phyloP scores from a whole-genome alignment of 2,888 invertebrate species.

The Bombyx huttoni region DNA sequence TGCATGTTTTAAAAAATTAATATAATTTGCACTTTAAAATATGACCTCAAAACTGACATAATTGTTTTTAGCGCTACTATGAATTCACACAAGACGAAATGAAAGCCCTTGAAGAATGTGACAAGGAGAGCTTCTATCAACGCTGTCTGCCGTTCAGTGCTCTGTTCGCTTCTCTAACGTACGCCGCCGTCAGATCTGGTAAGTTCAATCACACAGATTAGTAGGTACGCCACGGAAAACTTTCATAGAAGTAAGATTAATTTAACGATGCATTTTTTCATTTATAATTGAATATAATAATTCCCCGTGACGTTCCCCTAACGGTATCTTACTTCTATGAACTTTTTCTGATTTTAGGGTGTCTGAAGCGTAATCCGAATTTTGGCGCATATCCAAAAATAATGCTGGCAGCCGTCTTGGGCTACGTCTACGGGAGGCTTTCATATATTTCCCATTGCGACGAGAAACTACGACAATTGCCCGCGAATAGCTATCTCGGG shows the following conservation, averaged over 20 bases:
- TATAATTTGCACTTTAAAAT: no score
- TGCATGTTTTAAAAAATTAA: no score
- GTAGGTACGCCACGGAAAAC: slow-evolving; percentile 35
- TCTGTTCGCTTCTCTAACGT: slow-evolving; percentile 74
- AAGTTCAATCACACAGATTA: slow-evolving; percentile 13
- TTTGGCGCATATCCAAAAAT: slow-evolving; percentile 82
- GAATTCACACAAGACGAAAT: slow-evolving; percentile 81
- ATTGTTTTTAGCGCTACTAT: slow-evolving; percentile 60
- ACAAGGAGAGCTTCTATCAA: slow-evolving; percentile 82
- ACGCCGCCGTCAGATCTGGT: slow-evolving; percentile 77
- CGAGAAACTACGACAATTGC: slow-evolving; percentile 79
- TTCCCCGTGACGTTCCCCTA: slow-evolving; percentile 29
- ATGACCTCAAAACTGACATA: no score
- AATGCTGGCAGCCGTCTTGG: slow-evolving; percentile 72
- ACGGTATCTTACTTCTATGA: slow-evolving; percentile 57
- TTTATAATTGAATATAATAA: slow-evolving; percentile 2
- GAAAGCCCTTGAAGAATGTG: slow-evolving; percentile 81
- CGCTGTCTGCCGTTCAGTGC: slow-evolving; percentile 80
- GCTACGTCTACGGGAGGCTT: slow-evolving; percentile 82
- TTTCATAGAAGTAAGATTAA: slow-evolving; percentile 55
- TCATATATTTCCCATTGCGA: slow-evolving; percentile 81
- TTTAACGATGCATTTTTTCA: background rate
- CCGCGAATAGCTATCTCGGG: slow-evolving; percentile 77
- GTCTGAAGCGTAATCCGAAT: slow-evolving; percentile 66
- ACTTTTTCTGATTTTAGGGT: slow-evolving; percentile 65